A percentile compares a stretch with the other conserved stretches of the same genome.
Evolutionary conservation across 2,797 vertebrate genomes (phyloP).

Genomic region (Phylloscopus collybita): DNA sequence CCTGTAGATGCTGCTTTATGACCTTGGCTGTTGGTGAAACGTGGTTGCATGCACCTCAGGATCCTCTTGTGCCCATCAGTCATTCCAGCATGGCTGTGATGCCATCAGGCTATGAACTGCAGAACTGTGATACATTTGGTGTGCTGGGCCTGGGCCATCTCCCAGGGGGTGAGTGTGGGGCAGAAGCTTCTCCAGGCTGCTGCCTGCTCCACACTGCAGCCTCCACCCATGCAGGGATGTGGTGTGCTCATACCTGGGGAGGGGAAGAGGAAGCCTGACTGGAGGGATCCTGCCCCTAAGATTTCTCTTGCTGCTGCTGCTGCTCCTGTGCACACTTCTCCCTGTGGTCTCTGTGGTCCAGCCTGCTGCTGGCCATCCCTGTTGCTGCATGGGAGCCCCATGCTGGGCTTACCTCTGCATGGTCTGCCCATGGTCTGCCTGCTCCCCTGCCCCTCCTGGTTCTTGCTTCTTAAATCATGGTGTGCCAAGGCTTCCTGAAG

Average conservation of each 20-base stretch:
- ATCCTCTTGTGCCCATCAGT: background rate
- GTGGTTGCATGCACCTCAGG: background rate
- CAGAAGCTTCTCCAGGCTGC: background rate
- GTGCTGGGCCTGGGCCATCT: background rate
- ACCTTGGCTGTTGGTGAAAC: background rate
- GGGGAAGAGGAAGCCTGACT: background rate
- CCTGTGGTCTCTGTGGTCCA: background rate
- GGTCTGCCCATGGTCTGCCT: background rate
- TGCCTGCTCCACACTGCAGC: background rate
- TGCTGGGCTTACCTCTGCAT: too few relatives aligned
- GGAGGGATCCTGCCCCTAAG: background rate
- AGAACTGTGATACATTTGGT: background rate
- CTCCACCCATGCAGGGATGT: fast-evolving
- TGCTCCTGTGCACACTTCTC: background rate
- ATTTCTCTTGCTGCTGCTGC: background rate
- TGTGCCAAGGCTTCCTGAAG: background rate
- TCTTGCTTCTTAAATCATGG: background rate
- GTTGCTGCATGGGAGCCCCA: fast-evolving
- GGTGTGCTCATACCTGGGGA: fast-evolving
- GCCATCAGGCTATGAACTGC: background rate
- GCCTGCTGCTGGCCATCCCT: background rate
- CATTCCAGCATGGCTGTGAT: fast-evolving
- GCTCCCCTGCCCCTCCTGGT: background rate
- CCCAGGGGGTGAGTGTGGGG: fast-evolving
- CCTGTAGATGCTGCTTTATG: background rate